Evolutionary conservation across 2,797 vertebrate species (phyloP), one percentile per base, ranked within the genome.

Genomic region (Pterois miles): DNA sequence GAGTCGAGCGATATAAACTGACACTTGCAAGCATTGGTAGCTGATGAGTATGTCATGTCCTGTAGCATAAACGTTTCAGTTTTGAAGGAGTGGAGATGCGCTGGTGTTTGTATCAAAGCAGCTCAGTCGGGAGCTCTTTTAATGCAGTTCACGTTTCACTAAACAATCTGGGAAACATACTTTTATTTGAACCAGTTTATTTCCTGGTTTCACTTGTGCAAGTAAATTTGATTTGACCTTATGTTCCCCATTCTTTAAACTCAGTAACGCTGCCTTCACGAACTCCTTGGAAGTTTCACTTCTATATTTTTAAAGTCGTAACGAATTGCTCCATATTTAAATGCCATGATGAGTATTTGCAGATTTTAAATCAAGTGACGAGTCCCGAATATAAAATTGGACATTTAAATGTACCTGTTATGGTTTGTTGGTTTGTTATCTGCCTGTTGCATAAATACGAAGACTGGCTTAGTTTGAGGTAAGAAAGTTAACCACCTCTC

Each of bases 211-310:
- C 34, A 68, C 62, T 67, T 59, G 29, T 12, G 6, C 4, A 36
- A 20, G 14, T 70, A 57, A 8, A 34, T 43, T 62, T 54, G 23
- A 18, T 54, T 71, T 16, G 2, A 54, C 65, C 66, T 34, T 34
- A n/a, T 50, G 38, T 84, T 88, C 70, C 69, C 74, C 52, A 58
- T 86, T 88, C 72, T 59, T 27, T 3, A 31, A 11, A 53, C 10
- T 13, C 4, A 0, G 8, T 31, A 16, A 50, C 40, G 84, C 1
- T 67, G 50, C 75, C 5, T 85, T 90, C 78, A 80, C 0, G 11
- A n/a, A 25, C 63, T 5, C 38, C 22, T 48, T 6, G 36, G 50
- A 77, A 7, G 3, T 74, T 62, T 46, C 1, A 31, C 0, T 36
- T 33, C 23, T 10, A 0, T 0, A 5, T 20, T 50, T 27, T 3